Evolutionary conservation across 2,888 invertebrate genomes (phyloP).

Genomic region (Cordylochernes scorpioides): DNA sequence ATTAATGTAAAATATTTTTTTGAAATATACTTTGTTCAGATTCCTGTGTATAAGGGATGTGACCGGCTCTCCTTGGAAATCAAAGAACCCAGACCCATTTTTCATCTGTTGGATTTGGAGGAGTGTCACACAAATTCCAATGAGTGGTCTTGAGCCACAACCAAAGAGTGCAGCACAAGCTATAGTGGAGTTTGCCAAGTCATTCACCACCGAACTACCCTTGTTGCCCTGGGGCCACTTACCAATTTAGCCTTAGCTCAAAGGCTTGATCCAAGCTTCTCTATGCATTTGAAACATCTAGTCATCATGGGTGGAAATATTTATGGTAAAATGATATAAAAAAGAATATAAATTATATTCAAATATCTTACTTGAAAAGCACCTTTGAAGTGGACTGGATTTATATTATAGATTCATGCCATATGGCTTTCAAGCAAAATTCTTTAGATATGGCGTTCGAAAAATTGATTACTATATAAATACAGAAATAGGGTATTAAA

Average conservation of each 20-base stretch:
- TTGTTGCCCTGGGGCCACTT: conserved; percentile 22
- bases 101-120: conserved; percentile 12
- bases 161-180: too few species aligned
- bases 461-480: too few species aligned
- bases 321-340: conserved; percentile 12
- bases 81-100: neutral
- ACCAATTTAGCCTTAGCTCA: conserved; percentile 25
- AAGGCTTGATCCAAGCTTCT: conserved; percentile 21
- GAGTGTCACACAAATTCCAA: conserved; percentile 11
- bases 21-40: too few species aligned
- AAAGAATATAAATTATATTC: neutral
- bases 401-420: too few species aligned
- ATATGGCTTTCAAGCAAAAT: too few species aligned
- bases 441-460: too few species aligned
- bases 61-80: conserved; percentile 13
- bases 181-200: too few species aligned
- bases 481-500: too few species aligned
- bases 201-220: too few species aligned
- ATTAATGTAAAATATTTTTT: too few species aligned
- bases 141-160: conserved; percentile 13
- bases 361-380: too few species aligned
- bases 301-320: conserved; percentile 16
- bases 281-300: conserved; percentile 9
- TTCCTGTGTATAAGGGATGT: conserved; percentile 18
- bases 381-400: too few species aligned